phyloP scores from a whole-genome alignment of 2,797 vertebrate genomes.

The Phrynocephalus vlangalii region DNA sequence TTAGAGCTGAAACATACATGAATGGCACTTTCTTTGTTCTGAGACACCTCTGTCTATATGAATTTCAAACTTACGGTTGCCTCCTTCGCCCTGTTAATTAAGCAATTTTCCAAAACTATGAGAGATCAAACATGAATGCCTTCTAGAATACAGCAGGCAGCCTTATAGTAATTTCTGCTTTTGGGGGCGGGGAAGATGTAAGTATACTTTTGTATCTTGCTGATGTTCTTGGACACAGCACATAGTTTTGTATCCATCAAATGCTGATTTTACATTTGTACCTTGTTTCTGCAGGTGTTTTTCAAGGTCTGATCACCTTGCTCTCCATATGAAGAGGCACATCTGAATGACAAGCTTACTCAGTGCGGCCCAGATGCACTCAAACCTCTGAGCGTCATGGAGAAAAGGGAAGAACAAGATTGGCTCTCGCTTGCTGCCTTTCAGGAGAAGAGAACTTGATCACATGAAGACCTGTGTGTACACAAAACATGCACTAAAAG shows the following conservation, averaged over 20 bases:
- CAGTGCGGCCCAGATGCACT: conserved; percentile 61
- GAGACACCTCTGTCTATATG: neutral
- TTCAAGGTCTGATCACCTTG: conserved; percentile 98
- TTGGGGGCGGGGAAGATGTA: neutral
- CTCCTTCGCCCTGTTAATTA: neutral
- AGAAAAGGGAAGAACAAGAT: conserved; percentile 75
- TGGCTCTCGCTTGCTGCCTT: conserved; percentile 73
- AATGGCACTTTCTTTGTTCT: neutral
- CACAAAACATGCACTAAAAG: conserved; percentile 73
- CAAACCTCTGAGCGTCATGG: conserved; percentile 67
- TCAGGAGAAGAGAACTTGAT: conserved; percentile 77
- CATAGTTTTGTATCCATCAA: neutral
- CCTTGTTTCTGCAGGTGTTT: conserved; percentile 88
- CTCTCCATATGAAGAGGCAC: conserved; percentile 99
- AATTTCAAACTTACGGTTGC: neutral
- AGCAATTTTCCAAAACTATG: neutral
- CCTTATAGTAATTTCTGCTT: neutral
- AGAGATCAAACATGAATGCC: neutral
- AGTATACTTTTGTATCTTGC: neutral
- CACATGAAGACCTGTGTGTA: conserved; percentile 78
- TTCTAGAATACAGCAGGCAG: neutral
- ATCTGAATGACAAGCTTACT: conserved; percentile 81
- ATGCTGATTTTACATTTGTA: conserved; percentile 22
- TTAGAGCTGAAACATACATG: neutral
- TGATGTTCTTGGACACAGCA: neutral